A percentile compares a stretch with the other conserved stretches of the same genome.
These are phyloP conservation scores for Neolamprologus ventralis DNA, from an alignment of 2,113 vertebrate species.

Conservation along the genomic window DNA sequence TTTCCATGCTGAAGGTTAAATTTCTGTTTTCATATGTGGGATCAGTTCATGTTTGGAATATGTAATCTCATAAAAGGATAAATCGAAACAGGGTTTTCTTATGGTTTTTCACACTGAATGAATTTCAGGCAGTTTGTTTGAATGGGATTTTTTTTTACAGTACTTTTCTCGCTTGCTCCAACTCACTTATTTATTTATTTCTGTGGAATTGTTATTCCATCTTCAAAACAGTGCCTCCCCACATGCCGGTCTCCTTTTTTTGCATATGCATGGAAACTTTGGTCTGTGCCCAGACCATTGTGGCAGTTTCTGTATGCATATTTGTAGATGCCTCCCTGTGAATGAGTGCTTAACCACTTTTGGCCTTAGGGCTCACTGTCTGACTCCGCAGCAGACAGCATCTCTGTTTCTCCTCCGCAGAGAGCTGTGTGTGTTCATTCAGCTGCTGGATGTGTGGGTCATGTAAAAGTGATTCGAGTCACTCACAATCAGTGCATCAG, in stretches of 20 bases:
- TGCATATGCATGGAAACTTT: not conserved
- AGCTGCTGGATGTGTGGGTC: not conserved
- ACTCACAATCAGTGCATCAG: conserved; percentile 21
- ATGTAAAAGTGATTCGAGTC: conserved; percentile 38
- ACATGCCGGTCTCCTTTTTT: not conserved
- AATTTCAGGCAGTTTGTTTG: not conserved
- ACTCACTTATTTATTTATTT: not conserved
- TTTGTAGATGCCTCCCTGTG: not conserved
- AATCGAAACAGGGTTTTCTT: not conserved
- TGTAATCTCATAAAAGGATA: not conserved
- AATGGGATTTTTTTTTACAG: not conserved
- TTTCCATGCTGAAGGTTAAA: not conserved
- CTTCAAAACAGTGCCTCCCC: not conserved
- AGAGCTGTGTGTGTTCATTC: not conserved
- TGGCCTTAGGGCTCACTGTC: not conserved
- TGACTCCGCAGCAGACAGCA: not conserved
- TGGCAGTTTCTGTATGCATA: not conserved
- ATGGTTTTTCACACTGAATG: not conserved
- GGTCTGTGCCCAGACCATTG: not conserved
- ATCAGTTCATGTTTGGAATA: not conserved
- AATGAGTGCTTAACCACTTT: not conserved
- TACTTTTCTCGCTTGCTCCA: not conserved
- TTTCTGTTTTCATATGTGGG: not conserved
- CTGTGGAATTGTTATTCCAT: not conserved
- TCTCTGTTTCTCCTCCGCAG: not conserved